Percentiles rank a stretch among this genome's conserved stretches.
phyloP scores from a whole-genome alignment of 2,797 vertebrate genomes.

The Sternarchorhynchus goeldii region DNA sequence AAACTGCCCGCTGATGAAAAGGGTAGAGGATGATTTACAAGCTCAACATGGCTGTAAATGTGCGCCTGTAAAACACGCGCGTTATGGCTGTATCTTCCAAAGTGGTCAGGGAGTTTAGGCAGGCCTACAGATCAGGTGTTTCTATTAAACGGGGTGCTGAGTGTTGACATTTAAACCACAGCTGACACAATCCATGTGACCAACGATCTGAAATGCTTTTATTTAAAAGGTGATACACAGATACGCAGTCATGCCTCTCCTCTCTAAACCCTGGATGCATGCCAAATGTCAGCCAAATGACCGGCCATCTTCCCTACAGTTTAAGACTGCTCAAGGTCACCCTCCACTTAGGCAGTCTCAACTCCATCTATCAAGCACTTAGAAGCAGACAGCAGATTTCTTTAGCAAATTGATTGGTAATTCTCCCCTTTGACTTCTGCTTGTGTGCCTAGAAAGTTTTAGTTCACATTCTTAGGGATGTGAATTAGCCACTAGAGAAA shows the following conservation, averaged over 20 bases:
- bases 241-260: slow-evolving; percentile 9
- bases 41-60: no score
- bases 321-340: slow-evolving; percentile 57
- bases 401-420: slow-evolving; percentile 56
- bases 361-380: slow-evolving; percentile 61
- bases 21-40: no score
- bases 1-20: no score
- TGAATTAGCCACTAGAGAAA: slow-evolving; percentile 27
- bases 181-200: no score
- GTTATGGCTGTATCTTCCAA: no score
- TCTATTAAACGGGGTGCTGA: no score
- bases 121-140: no score
- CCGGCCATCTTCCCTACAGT: slow-evolving; percentile 45
- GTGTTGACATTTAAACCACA: no score
- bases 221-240: background rate
- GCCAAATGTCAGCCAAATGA: slow-evolving; percentile 45
- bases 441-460: slow-evolving; percentile 40
- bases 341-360: slow-evolving; percentile 55
- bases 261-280: background rate
- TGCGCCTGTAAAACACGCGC: no score
- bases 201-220: background rate
- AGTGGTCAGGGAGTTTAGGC: no score
- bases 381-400: slow-evolving; percentile 56
- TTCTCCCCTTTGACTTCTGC: slow-evolving; percentile 41
- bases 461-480: slow-evolving; percentile 47